A percentile compares a stretch with the other conserved stretches of the same genome.
phyloP scores from a whole-genome alignment of 35 echinoderm and acorn worm genomes.

The Amphiura filiformis region DNA sequence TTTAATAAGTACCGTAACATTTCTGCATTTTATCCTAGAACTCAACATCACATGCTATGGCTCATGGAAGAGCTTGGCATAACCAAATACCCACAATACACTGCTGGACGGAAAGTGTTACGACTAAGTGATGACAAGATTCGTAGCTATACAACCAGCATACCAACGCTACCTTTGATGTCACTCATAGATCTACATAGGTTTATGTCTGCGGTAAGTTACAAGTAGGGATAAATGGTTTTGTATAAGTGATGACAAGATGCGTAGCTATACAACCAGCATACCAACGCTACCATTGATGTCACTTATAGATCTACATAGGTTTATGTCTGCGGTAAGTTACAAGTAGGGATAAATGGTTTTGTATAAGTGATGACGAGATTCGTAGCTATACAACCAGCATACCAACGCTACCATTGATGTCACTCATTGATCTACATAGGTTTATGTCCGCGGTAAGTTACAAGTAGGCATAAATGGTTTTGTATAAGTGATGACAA shows the following conservation, averaged over 20 bases:
- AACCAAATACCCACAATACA: constrained; percentile 77
- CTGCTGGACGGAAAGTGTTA: constrained; percentile 56
- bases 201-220: constrained; percentile 45
- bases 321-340: constrained; percentile 46
- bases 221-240: constrained; percentile 48
- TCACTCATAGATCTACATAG: constrained; percentile 47
- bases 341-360: constrained; percentile 39
- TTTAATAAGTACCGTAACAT: not conserved
- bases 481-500: constrained; percentile 44
- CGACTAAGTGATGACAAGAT: constrained; percentile 48
- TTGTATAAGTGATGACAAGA: constrained; percentile 40
- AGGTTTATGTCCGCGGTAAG: constrained; percentile 45
- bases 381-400: constrained; percentile 34
- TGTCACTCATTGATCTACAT: constrained; percentile 59
- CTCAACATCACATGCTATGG: constrained; percentile 78
- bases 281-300: constrained; percentile 42
- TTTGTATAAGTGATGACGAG: constrained; percentile 39
- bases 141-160: constrained; percentile 10
- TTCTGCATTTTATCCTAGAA: constrained; percentile 6
- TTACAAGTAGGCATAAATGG: constrained; percentile 34
- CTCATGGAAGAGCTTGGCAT: constrained; percentile 76
- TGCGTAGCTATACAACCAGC: constrained; percentile 22
- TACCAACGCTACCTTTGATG: constrained; percentile 42
- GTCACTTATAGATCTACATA: constrained; percentile 46
- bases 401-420: constrained; percentile 32